Percentiles rank a stretch among this genome's conserved stretches.
Evolutionary conservation across 1,140 invertebrate species (phyloP).

Genomic region (Polyergus mexicanus): DNA sequence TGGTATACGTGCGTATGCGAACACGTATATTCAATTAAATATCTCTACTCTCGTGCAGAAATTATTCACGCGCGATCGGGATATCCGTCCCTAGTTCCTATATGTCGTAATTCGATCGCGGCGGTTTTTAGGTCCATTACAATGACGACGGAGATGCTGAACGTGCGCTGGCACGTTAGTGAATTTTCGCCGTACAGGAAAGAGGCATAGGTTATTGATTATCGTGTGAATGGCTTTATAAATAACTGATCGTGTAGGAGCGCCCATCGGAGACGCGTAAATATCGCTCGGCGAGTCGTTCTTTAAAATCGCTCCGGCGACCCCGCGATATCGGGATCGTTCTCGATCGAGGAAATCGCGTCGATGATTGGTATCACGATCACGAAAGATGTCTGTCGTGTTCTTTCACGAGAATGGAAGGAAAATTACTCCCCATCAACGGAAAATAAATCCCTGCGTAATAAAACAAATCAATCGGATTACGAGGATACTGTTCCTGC

Average conservation of each 20-base stretch:
- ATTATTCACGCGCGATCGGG: not conserved
- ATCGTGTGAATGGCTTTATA: conserved; percentile 85
- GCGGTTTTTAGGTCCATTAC: conserved; percentile 32
- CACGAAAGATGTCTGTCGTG: not conserved
- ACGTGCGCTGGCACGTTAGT: conserved; percentile 71
- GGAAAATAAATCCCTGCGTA: not conserved
- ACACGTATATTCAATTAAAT: not conserved
- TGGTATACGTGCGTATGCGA: not conserved
- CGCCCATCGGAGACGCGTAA: conserved; percentile 77
- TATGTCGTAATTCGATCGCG: conserved; percentile 5
- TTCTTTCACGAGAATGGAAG: not conserved
- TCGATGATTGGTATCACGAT: not conserved
- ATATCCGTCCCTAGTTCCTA: not conserved
- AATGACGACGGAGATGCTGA: conserved; percentile 59
- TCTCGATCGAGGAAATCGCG: not conserved
- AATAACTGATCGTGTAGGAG: conserved; percentile 84
- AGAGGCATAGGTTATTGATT: conserved; percentile 85
- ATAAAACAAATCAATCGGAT: not conserved
- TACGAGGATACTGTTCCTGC: not conserved
- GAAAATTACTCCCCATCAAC: too few relatives aligned
- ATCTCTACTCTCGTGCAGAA: not conserved
- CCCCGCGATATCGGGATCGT: not conserved
- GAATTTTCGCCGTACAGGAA: conserved; percentile 69
- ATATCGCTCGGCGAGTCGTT: conserved; percentile 75
- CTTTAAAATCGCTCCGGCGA: conserved; percentile 70